Conservation (phyloP, 2,113 vertebrate species). For the Limnothrissa miodon region DNA sequence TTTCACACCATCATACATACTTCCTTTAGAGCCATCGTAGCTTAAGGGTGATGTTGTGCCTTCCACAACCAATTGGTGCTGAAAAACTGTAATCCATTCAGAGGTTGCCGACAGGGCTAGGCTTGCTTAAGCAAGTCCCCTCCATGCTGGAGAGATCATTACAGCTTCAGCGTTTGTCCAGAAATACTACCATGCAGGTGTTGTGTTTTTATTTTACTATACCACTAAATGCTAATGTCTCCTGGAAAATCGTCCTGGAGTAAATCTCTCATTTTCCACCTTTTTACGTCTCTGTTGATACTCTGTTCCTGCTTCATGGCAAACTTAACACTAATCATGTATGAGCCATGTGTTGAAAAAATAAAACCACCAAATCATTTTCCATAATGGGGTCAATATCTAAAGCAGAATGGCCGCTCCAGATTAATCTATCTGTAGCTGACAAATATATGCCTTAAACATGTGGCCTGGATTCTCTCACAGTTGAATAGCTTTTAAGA, state of each 20-base stretch:
- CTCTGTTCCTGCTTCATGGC: conserved; percentile 8
- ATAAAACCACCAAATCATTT: conserved; percentile 15
- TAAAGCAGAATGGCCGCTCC: background rate
- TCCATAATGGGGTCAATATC: conserved; percentile 17
- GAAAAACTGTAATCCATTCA: conserved; percentile 24
- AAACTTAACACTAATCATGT: background rate
- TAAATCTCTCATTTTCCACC: background rate
- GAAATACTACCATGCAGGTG: conserved; percentile 21
- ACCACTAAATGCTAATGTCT: conserved; percentile 9
- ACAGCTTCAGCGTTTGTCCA: conserved; percentile 20
- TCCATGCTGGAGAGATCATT: conserved; percentile 15
- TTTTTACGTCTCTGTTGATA: background rate
- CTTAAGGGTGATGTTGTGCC: conserved; percentile 26
- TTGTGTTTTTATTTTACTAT: conserved; percentile 29
- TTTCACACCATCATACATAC: background rate
- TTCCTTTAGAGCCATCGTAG: background rate
- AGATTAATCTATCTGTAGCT: conserved; percentile 7
- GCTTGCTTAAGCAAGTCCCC: conserved; percentile 31
- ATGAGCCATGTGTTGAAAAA: background rate
- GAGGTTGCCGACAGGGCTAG: conserved; percentile 8
- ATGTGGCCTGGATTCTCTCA: conserved; percentile 38
- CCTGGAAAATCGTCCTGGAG: background rate
- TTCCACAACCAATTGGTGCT: conserved; percentile 34
- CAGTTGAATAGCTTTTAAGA: conserved; percentile 11
- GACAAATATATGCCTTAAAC: conserved; percentile 23